Evolutionary conservation across 2,888 invertebrate species (phyloP).

Genomic region (Cantharis lateralis): DNA sequence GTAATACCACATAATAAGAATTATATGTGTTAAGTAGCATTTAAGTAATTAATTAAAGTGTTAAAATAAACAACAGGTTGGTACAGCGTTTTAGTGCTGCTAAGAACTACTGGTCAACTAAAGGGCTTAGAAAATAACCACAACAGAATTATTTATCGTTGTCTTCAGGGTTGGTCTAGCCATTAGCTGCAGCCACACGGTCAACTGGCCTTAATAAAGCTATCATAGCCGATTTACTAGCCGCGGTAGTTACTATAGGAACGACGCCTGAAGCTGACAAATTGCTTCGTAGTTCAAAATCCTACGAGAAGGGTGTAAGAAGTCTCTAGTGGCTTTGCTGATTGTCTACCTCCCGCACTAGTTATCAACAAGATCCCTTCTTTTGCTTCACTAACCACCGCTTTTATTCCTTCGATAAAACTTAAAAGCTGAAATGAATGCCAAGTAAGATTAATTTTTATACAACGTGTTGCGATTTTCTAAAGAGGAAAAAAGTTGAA

Average conservation of each 20-base stretch:
- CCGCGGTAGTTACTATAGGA: slow-evolving; percentile 39
- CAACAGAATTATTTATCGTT: slow-evolving; percentile 45
- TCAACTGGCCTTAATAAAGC: slow-evolving; percentile 51
- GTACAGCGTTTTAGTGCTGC: not conserved
- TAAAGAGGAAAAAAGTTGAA: not conserved
- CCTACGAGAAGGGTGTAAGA: slow-evolving; percentile 30
- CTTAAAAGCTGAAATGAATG: not conserved
- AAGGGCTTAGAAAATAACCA: slow-evolving; percentile 38
- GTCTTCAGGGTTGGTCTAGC: slow-evolving; percentile 45
- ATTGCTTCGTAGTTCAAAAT: slow-evolving; percentile 33
- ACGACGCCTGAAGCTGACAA: slow-evolving; percentile 39
- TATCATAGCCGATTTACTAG: slow-evolving; percentile 45
- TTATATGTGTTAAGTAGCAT: not conserved
- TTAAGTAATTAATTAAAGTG: not conserved
- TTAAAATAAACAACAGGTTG: not conserved
- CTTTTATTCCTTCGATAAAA: slow-evolving; percentile 9
- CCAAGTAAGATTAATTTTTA: not conserved
- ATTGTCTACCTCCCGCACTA: slow-evolving; percentile 24
- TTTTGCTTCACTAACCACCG: slow-evolving; percentile 16
- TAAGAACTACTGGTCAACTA: slow-evolving; percentile 42
- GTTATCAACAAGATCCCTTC: slow-evolving; percentile 24
- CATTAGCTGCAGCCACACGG: slow-evolving; percentile 47
- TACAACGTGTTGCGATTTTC: not conserved
- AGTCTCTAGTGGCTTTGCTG: slow-evolving; percentile 28
- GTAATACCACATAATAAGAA: not conserved